Evolutionary conservation across 2,797 vertebrate genomes (phyloP).

Genomic region (Liasis olivaceus): DNA sequence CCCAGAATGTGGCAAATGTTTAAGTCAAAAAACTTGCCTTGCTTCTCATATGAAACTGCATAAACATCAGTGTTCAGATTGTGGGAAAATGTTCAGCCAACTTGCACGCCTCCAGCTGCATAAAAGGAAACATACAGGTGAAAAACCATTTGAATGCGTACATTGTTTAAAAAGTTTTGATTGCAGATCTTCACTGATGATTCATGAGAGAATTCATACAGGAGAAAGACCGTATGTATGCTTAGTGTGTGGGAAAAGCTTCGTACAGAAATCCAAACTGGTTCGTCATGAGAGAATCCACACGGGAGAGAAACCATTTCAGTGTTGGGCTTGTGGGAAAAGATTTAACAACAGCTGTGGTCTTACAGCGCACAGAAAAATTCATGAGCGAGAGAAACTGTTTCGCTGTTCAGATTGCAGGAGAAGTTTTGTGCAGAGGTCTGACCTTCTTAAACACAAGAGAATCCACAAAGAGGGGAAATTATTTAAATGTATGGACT

Average conservation of each 20-base stretch:
- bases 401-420: constrained; percentile 69
- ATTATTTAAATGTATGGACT: background rate
- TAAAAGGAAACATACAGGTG: background rate
- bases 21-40: constrained; percentile 24
- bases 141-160: background rate
- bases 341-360: background rate
- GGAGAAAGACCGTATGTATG: constrained; percentile 7
- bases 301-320: background rate
- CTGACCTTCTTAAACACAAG: constrained; percentile 9
- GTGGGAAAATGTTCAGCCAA: constrained; percentile 10
- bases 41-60: constrained; percentile 1
- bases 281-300: constrained; percentile 6
- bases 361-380: background rate
- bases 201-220: constrained; percentile 37
- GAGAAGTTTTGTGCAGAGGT: background rate
- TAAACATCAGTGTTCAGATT: background rate
- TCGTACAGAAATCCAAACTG: background rate
- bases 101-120: background rate
- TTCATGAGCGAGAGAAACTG: background rate
- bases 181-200: background rate
- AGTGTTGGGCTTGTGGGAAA: background rate
- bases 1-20: background rate
- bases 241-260: constrained; percentile 1
- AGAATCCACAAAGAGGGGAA: constrained; percentile 2
- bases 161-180: constrained; percentile 9